Percentiles rank a stretch among this genome's conserved stretches.
Evolutionary conservation across 2,113 vertebrate species (phyloP).

Genomic region (Columbina picui): DNA sequence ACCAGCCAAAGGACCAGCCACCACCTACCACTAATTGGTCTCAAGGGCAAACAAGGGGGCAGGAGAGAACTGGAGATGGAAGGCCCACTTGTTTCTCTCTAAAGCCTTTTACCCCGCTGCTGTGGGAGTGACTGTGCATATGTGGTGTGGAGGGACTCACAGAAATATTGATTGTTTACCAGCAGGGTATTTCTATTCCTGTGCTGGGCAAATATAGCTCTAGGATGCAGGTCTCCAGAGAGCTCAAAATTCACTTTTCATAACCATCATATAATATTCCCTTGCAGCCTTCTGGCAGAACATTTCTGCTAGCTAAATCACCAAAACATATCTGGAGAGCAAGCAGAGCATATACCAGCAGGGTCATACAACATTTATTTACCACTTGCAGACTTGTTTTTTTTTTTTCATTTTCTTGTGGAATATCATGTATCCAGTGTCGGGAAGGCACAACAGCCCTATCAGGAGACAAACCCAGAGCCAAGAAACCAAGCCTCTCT

Average conservation of each 20-base stretch:
- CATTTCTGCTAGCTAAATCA: slow-evolving; percentile 40
- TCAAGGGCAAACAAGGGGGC: neutral
- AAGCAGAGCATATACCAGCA: neutral
- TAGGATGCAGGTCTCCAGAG: neutral
- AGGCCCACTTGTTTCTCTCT: neutral
- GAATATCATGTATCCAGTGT: neutral
- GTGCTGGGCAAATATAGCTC: neutral
- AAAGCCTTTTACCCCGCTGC: neutral
- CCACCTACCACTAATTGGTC: accelerated
- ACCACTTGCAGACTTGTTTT: neutral
- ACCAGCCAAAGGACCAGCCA: neutral
- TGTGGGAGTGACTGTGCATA: accelerated
- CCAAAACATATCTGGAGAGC: neutral
- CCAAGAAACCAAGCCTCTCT: neutral
- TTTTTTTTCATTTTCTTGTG: neutral
- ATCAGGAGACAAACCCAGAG: neutral
- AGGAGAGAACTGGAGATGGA: neutral
- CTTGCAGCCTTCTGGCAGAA: neutral
- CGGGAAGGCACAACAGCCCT: neutral
- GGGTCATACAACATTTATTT: slow-evolving; percentile 36
- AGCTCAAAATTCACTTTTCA: slow-evolving; percentile 27
- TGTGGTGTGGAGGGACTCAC: accelerated
- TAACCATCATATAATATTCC: slow-evolving; percentile 20
- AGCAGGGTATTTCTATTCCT: neutral
- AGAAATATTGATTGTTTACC: neutral